Percentiles rank a stretch among this genome's conserved stretches.
Conservation (phyloP, 2,113 vertebrate genomes). For the Sander vitreus region DNA sequence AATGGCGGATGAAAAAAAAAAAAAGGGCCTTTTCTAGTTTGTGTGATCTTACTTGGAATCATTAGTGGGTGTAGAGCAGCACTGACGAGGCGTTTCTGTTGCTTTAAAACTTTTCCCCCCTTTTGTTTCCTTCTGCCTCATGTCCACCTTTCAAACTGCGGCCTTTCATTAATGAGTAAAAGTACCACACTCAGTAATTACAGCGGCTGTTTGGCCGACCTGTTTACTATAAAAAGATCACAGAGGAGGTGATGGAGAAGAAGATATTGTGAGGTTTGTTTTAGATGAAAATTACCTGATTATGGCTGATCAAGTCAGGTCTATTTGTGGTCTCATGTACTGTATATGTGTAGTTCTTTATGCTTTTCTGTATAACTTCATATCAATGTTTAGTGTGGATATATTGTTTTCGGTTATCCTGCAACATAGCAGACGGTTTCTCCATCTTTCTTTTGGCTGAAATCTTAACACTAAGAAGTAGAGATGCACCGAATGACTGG, state of each 20-base stretch:
- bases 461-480: too few species aligned
- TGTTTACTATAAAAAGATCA: conserved; percentile 1
- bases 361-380: too few species aligned
- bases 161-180: conserved; percentile 40
- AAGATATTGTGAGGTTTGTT: background rate
- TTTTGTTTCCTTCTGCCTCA: conserved; percentile 2
- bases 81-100: conserved; percentile 33
- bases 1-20: conserved; percentile 28
- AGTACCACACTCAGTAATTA: background rate
- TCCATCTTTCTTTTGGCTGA: too few species aligned
- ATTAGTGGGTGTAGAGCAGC: conserved; percentile 50
- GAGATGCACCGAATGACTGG: too few species aligned
- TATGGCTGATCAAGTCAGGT: background rate
- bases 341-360: background rate
- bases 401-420: too few species aligned
- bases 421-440: too few species aligned
- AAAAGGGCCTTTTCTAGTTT: conserved; percentile 22
- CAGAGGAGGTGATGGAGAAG: conserved; percentile 10
- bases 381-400: too few species aligned
- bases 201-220: background rate
- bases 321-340: background rate
- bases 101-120: background rate
- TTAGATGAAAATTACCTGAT: conserved; percentile 22
- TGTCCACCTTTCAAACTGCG: conserved; percentile 24
- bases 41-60: conserved; percentile 54